Evolutionary conservation across 1,140 invertebrate species (phyloP), one percentile per base, ranked within the genome.

Genomic region (Drosophila busckii): DNA sequence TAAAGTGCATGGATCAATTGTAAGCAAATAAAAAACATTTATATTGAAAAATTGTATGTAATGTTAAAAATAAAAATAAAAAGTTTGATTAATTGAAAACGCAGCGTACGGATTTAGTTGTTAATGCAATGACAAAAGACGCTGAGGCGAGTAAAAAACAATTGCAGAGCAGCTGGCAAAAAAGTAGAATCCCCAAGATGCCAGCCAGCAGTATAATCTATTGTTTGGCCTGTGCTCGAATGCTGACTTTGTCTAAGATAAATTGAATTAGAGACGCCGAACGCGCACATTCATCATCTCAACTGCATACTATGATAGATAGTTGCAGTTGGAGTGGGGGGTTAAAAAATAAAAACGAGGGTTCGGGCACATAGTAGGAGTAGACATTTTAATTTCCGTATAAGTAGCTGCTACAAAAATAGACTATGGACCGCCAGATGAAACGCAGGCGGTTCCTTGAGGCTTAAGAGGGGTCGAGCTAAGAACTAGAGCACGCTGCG

Each of bases 241-340:
- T 35, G 55, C 28, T 82, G 75, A 80, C 75, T 80, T 83, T 83
- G 69, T 83, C 65, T 75, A 75, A 80, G 52, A 80, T 82, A 70
- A 80, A 80, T 80, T 80, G 75, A 69, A 80, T 80, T 80, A 80
- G 75, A 70, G 53, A 82, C 75, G 76, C 59, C 64, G 67, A 80
- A 62, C 69, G 65, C 70, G 75, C 75, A 69, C 75, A 80, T 80
- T 80, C 75, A 82, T 80, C 75, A 80, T 75, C 38, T 26, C 42
- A 17, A 20, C 42, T 53, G 52, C 37, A 32, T 58, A 28, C 41
- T 17, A 41, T 80, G 75, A 78, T 78, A 73, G 73, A 78, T 80
- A 80, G 63, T 68, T 45, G 29, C 37, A 31, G 40, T 15, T 17
- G 9, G 48, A 23, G 28, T 41, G 55, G 56, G 63, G 40, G 46